Conservation (phyloP, 2,888 invertebrate species). For the Aphidoletes aphidimyza region DNA sequence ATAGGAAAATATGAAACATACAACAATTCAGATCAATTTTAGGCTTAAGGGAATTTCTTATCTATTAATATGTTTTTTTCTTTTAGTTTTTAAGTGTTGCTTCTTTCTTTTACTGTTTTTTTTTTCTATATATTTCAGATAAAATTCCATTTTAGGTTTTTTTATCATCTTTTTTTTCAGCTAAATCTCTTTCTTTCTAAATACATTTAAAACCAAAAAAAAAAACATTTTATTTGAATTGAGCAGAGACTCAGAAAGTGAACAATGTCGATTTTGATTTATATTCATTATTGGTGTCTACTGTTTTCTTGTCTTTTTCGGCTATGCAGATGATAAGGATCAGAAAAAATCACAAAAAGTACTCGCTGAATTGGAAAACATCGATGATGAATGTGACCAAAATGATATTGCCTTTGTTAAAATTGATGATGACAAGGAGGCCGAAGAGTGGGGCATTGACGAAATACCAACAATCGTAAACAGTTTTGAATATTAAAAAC, state of each 20-base stretch:
- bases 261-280: no score
- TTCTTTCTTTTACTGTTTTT: neutral
- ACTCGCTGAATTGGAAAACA: slow-evolving; percentile 85
- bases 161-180: no score
- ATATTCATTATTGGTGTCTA: slow-evolving; percentile 35
- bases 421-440: slow-evolving; percentile 87
- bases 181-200: no score
- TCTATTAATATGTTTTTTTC: neutral
- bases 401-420: slow-evolving; percentile 93
- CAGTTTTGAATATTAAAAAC: neutral
- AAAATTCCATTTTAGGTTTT: no score
- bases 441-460: slow-evolving; percentile 90
- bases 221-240: no score
- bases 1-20: no score
- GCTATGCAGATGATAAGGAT: slow-evolving; percentile 82
- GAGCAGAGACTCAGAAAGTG: no score
- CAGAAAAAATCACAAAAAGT: slow-evolving; percentile 91
- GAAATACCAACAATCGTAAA: slow-evolving; percentile 81
- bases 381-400: slow-evolving; percentile 93
- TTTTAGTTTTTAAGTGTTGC: no score
- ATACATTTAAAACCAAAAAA: neutral
- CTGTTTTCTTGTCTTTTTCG: slow-evolving; percentile 58
- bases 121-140: neutral
- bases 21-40: neutral
- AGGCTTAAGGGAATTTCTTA: neutral